Evolutionary conservation across 2,797 vertebrate species (phyloP).

Genomic region (Gephyroberyx darwinii): DNA sequence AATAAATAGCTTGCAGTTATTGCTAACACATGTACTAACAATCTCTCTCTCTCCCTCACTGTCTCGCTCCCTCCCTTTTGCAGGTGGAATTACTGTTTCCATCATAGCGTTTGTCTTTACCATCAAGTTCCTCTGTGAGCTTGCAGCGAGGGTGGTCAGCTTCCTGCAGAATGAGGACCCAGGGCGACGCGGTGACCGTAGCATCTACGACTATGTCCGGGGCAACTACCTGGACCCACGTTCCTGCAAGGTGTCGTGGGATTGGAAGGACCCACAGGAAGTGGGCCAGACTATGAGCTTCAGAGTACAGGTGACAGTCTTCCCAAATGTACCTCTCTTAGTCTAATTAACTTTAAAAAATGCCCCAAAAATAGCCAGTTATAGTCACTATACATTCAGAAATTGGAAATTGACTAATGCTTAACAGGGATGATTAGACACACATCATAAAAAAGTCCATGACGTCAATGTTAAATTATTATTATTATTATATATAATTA

Average conservation of each 20-base stretch:
- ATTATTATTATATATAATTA: no score
- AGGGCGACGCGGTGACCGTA: constrained; percentile 93
- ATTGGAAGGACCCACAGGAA: constrained; percentile 99
- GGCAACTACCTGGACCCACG: constrained; percentile 98
- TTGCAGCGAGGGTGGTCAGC: constrained; percentile 97
- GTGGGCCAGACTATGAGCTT: constrained; percentile 99
- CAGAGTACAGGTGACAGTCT: constrained; percentile 90
- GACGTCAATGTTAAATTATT: background rate
- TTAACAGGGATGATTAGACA: no score
- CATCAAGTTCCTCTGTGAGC: constrained; percentile 99
- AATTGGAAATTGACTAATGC: background rate
- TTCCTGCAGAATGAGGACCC: constrained; percentile 99
- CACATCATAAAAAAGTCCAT: background rate
- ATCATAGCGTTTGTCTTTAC: constrained; percentile 99
- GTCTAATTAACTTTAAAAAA: background rate
- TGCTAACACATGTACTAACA: background rate
- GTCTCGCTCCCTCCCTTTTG: constrained; percentile 9
- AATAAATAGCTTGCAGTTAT: background rate
- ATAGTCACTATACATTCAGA: background rate
- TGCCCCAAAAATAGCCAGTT: no score
- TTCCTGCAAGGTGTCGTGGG: constrained; percentile 98
- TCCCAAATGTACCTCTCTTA: background rate
- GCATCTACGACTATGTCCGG: constrained; percentile 98
- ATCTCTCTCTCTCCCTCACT: background rate
- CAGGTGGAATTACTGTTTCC: constrained; percentile 99